phyloP scores from a whole-genome alignment of 2,888 invertebrate species.

The Heliconius cydno region DNA sequence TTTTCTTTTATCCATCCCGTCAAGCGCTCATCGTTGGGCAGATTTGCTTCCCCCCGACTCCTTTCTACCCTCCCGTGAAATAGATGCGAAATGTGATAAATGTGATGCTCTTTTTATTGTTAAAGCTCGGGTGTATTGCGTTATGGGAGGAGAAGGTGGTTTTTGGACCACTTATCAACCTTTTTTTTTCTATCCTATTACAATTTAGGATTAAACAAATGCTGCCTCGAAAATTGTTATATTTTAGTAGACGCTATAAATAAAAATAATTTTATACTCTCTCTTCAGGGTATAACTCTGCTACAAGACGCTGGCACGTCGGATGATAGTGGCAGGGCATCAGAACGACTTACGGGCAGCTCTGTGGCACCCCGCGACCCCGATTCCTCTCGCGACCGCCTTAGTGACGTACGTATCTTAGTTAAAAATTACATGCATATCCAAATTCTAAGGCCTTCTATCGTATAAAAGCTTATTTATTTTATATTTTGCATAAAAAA shows the following conservation, averaged over 20 bases:
- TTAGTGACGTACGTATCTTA: slow-evolving; percentile 90
- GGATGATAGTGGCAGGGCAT: slow-evolving; percentile 92
- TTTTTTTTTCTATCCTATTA: slow-evolving; percentile 63
- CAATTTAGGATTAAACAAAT: slow-evolving; percentile 32
- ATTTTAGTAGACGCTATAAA: slow-evolving; percentile 2
- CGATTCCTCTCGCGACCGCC: slow-evolving; percentile 92
- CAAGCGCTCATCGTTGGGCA: slow-evolving; percentile 70
- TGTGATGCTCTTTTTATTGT: slow-evolving; percentile 82
- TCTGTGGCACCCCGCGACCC: slow-evolving; percentile 90
- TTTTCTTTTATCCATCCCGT: slow-evolving; percentile 75
- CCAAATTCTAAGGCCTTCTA: slow-evolving; percentile 29
- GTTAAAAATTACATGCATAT: slow-evolving; percentile 38
- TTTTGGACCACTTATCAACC: slow-evolving; percentile 72
- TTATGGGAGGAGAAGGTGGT: slow-evolving; percentile 67
- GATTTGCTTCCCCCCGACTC: slow-evolving; percentile 70
- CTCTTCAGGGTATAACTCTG: slow-evolving; percentile 87
- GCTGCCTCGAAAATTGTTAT: background rate
- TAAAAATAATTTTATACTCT: slow-evolving; percentile 43
- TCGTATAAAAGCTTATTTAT: slow-evolving; percentile 37
- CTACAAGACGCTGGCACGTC: slow-evolving; percentile 92
- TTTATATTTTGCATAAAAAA: slow-evolving; percentile 31
- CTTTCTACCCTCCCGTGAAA: slow-evolving; percentile 80
- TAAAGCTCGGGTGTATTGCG: slow-evolving; percentile 73
- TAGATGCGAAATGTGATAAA: slow-evolving; percentile 83
- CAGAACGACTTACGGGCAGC: slow-evolving; percentile 90